Conservation (phyloP, 1,140 invertebrate genomes). For the Eupeodes corollae region DNA sequence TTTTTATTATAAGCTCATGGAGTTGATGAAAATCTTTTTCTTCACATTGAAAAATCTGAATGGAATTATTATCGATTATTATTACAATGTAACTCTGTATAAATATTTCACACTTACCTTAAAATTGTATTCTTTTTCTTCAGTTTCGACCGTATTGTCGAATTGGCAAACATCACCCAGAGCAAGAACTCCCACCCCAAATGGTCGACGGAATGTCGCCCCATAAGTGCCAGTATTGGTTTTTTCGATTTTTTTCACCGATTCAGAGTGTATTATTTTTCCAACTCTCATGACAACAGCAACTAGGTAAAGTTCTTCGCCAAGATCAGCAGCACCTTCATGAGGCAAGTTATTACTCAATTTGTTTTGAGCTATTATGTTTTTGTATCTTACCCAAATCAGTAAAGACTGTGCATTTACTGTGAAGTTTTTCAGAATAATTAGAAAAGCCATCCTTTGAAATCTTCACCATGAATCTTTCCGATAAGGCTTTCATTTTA, state of each 20-base stretch:
- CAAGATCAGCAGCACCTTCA: conserved; percentile 69
- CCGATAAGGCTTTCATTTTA: conserved; percentile 60
- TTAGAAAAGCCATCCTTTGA: conserved; percentile 82
- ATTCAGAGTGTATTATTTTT: conserved; percentile 71
- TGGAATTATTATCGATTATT: conserved; percentile 1
- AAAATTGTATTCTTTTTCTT: conserved; percentile 60
- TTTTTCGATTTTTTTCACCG: conserved; percentile 49
- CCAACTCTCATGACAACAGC: conserved; percentile 82
- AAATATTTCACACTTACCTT: no score
- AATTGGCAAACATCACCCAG: conserved; percentile 47
- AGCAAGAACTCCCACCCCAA: conserved; percentile 70
- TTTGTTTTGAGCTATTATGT: not conserved
- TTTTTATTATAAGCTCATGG: conserved; percentile 75
- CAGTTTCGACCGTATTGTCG: conserved; percentile 47
- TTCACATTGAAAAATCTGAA: conserved; percentile 69
- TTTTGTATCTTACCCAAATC: conserved; percentile 36
- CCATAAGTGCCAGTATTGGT: conserved; percentile 28
- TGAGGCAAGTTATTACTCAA: conserved; percentile 11
- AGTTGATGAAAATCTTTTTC: conserved; percentile 85
- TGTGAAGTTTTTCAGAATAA: conserved; percentile 76
- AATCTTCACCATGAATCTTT: conserved; percentile 77
- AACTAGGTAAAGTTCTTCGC: conserved; percentile 72
- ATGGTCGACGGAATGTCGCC: conserved; percentile 52
- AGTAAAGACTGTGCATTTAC: conserved; percentile 79
- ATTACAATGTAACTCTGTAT: not conserved